Base-by-base conservation (phyloP, 92 coral and sea anemone genomes). In the Porites evermanni region DNA sequence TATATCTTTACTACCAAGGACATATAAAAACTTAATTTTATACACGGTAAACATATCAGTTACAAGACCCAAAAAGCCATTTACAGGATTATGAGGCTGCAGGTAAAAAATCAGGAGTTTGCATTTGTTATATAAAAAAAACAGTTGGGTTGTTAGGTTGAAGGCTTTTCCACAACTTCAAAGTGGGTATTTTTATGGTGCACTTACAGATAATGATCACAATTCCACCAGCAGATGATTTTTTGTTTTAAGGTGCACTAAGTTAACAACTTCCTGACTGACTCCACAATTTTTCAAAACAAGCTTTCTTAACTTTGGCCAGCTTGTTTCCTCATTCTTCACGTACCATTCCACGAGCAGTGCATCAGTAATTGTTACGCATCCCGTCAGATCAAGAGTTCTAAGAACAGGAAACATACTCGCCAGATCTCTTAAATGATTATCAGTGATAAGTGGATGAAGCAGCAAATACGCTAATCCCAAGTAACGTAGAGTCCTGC, bases 291-390 rank as follows among this genome's bases (percentile, higher is more conserved):
- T 70, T 47, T 32, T n/a, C 14, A 59, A 70, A 3, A 32, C 12
- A 47, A 82, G 70, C 47, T 60, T 82, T 47, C 59, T 70, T 50
- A 82, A 59, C 70, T 72, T 72, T n/a, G 78, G 86, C 60, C 86
- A 82, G 8, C 2, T 60, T 11, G 23, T 32, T 71, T 61, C 53
- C 1, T 72, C 24, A 13, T 63, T 38, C 13, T 82, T 82, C n/a
- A 70, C 38, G 26, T 70, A 82, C 78, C 79, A 82, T 20, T 82
- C 86, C 2, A 82, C 63, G 13, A 82, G 87, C 16, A 72, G 2
- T 0, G 79, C 79, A 72, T 82, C 87, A 38, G 87, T 71, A 14
- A 82, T 61, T 19, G 12, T 2, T 6, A 1, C 5, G 16, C 79
- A 71, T 14, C 10, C 32, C 12, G 50, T 70, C 19, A 81, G 71